These are phyloP conservation scores for Cotesia vestalis DNA, from an alignment of 1,140 invertebrate genomes.

Conservation along the genomic window DNA sequence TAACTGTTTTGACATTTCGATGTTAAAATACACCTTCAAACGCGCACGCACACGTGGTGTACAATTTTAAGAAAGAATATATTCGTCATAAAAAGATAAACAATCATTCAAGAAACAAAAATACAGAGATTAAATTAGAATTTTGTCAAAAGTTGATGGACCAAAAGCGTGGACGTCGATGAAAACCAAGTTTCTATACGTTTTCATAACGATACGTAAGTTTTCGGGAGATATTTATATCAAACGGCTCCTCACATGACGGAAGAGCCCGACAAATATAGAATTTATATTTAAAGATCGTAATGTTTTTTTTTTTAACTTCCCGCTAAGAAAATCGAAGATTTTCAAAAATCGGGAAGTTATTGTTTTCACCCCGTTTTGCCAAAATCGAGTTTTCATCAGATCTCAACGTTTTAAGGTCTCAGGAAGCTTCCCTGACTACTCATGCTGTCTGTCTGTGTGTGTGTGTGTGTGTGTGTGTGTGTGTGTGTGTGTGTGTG, in stretches of 20 bases:
- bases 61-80: not conserved
- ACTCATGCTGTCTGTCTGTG: too few relatives aligned
- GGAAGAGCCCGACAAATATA: constrained; percentile 16
- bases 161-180: constrained; percentile 22
- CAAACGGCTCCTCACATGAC: constrained; percentile 20
- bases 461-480: too few relatives aligned
- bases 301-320: too few relatives aligned
- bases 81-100: not conserved
- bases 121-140: not conserved
- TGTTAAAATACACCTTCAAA: too few relatives aligned
- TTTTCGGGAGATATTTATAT: constrained; percentile 37
- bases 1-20: too few relatives aligned
- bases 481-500: too few relatives aligned
- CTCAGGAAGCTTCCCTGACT: too few relatives aligned
- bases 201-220: constrained; percentile 35
- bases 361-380: too few relatives aligned
- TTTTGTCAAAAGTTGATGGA: not conserved
- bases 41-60: not conserved
- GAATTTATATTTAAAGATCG: constrained; percentile 36
- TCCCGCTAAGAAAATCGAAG: too few relatives aligned
- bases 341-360: too few relatives aligned
- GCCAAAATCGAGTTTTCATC: too few relatives aligned
- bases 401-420: too few relatives aligned
- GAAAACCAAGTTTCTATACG: constrained; percentile 7
- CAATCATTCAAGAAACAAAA: constrained; percentile 1